phyloP scores from a whole-genome alignment of 2,888 invertebrate species.

The Rhabditoides inermis region DNA sequence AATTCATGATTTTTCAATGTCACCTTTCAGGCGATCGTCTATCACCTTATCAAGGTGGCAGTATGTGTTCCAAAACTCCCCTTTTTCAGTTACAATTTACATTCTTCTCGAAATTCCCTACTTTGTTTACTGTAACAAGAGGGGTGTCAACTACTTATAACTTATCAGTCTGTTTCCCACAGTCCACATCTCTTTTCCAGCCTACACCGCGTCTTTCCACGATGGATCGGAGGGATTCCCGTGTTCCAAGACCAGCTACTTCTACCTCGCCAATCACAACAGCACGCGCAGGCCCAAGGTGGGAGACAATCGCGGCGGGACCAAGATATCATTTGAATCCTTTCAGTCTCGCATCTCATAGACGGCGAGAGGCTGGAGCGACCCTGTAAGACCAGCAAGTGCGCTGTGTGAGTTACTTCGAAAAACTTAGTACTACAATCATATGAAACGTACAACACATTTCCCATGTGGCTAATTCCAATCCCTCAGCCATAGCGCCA shows the following conservation, averaged over 20 bases:
- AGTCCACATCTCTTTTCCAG: constrained; percentile 11
- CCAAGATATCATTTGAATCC: background rate
- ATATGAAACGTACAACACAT: too few relatives aligned
- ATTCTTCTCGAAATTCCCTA: too few relatives aligned
- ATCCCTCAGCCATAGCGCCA: too few relatives aligned
- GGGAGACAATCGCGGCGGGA: background rate
- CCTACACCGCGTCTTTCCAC: constrained; percentile 40
- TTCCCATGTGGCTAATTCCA: too few relatives aligned
- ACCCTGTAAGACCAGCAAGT: constrained; percentile 42
- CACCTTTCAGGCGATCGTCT: too few relatives aligned
- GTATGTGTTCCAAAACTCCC: too few relatives aligned
- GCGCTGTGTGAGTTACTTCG: constrained; percentile 38
- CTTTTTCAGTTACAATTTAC: too few relatives aligned
- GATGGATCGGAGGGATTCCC: constrained; percentile 34
- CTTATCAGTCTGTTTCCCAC: background rate
- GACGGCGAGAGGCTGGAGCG: constrained; percentile 34
- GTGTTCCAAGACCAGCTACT: constrained; percentile 36
- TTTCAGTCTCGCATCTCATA: constrained; percentile 20
- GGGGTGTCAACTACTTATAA: too few relatives aligned
- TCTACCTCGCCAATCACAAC: constrained; percentile 42
- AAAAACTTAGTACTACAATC: too few relatives aligned
- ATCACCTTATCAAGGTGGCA: too few relatives aligned
- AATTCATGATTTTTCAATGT: too few relatives aligned
- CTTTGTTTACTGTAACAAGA: too few relatives aligned
- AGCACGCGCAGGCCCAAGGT: constrained; percentile 8